Base-by-base conservation (phyloP, 2,113 vertebrate species). In the Forbesichthys papilliferus region DNA sequence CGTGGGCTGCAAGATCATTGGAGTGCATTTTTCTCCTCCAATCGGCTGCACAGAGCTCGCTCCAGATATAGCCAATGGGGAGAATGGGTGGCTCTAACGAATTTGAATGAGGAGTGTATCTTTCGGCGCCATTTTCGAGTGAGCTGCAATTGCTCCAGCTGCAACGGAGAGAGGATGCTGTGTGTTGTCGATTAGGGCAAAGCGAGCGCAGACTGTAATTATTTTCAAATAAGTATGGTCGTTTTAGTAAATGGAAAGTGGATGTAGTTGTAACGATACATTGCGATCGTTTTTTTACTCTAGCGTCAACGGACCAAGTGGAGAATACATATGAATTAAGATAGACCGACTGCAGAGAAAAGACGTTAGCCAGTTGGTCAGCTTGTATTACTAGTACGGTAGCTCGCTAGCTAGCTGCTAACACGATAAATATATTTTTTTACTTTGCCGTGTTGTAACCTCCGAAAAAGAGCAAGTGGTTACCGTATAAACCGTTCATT, bases 121-220 rank as follows among this genome's bases (percentile, higher is more conserved):
- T 97, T 97, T 98, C 95, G 96, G 96, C 95, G 96, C 96, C 96
- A 98, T 98, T 98, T 98, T 98, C 95, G 96, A 97, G 94, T 97
- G 91, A 92, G 91, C 93, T 89, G 92, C 89, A 90, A 92, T 89
- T 81, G 92, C 90, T 90, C 90, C 90, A 88, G 90, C 93, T 91
- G 92, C 91, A 88, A 89, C 85, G 80, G 86, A n/a, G 82, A 79
- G 81, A 73, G 78, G 87, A 89, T 88, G 89, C 87, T 81, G 81
- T 69, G 77, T 74, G 78, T 79, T 72, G 79, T 34, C 52, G 84
- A 74, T 52, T 79, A 71, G 69, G 60, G 63, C 56, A 76, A 71
- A 49, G 64, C 66, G n/a, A 80, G 72, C 79, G 81, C 78, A 77
- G 61, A 34, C 69, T 61, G 12, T 34, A 16, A 3, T 73, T 77